Conservation (phyloP, 1,140 invertebrate species). For the Brachionus paranguensis region DNA sequence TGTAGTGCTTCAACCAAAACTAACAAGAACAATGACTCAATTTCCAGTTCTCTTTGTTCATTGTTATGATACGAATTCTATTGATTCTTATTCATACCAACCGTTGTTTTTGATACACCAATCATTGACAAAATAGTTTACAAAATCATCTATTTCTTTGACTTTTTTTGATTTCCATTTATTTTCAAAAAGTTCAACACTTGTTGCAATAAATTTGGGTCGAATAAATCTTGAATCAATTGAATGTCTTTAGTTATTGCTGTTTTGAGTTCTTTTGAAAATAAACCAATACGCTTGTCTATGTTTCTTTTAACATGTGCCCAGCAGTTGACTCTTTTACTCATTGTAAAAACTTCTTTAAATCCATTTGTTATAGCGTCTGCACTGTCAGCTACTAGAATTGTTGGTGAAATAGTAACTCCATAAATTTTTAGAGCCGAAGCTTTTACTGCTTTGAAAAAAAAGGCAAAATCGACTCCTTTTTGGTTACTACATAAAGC, state of each 20-base stretch:
- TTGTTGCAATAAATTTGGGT: neutral
- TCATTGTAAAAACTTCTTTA: neutral
- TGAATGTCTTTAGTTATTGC: neutral
- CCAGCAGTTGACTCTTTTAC: neutral
- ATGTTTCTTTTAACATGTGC: neutral
- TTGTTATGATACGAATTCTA: too few species aligned
- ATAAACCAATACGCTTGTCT: neutral
- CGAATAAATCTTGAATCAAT: neutral
- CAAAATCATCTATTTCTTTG: neutral
- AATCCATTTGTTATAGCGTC: neutral
- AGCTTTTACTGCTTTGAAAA: neutral
- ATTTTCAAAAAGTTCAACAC: neutral
- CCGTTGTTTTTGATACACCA: too few species aligned
- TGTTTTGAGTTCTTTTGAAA: neutral
- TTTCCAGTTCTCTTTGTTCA: too few species aligned
- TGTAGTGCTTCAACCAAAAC: too few species aligned
- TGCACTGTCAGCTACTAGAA: neutral
- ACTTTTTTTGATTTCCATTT: neutral
- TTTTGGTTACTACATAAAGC: neutral
- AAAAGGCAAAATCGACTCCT: neutral
- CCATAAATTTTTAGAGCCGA: neutral
- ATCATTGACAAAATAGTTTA: neutral
- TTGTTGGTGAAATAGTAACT: neutral
- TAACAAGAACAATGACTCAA: too few species aligned
- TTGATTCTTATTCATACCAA: too few species aligned